Evolutionary conservation across 2,113 vertebrate genomes (phyloP), one percentile per base, ranked within the genome.

Genomic region (Ammodytes marinus): DNA sequence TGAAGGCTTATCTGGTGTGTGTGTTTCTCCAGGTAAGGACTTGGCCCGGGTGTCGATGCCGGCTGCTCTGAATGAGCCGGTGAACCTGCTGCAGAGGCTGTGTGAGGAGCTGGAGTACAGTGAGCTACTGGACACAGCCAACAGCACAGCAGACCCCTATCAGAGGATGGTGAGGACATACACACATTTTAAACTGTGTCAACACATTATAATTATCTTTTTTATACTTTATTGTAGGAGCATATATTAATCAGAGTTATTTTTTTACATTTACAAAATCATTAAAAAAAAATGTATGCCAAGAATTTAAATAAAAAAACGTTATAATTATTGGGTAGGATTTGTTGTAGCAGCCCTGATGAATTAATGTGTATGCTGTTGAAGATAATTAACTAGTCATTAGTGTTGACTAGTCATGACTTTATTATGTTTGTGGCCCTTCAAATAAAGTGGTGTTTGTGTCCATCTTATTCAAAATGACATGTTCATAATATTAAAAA

Each of bases 91-190:
- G 84, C 97, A 98, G 95, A 92, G 97, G 1, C 94, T 98, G 64
- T 97, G 97, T 1, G 97, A 98, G 83, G 97, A 98, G 90, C 95
- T 98, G 27, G 97, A 98, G 89, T 98, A 98, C 92, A 95, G 95
- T 3, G 91, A 95, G 40, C 95, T 98, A 74, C 94, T 98, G 87
- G 97, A 98, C 82, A 91, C 93, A 0, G 97, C 97, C 87, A 96
- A 74, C 95, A 90, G 70, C 14, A 92, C 92, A 0, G 0, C 91
- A 0, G 97, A 98, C 94, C 97, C 97, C 80, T 97, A 95, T 82
- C 94, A 98, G 92, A 96, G 97, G 89, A 96, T 98, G 97, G 97
- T 97, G 90, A 63, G 66, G 37, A 46, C 1, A 3, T 8, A 49
- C 8, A 14, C 1, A 12, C 37, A 54, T 17, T 35, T 37, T 45